phyloP scores from a whole-genome alignment of 2,888 invertebrate genomes.

The Tanypteryx hageni region DNA sequence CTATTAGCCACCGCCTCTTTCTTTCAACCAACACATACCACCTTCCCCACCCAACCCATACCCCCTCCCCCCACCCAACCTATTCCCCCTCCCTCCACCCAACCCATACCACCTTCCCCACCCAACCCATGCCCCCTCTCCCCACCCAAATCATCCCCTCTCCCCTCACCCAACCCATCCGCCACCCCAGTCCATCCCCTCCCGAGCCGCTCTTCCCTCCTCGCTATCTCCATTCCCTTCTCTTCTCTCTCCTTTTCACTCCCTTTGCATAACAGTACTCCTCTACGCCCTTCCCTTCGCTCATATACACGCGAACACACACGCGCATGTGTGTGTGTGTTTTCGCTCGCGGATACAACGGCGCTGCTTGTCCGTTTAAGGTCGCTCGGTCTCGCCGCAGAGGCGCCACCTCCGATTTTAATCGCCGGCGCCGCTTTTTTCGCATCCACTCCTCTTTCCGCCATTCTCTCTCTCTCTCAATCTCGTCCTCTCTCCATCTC shows the following conservation, averaged over 20 bases:
- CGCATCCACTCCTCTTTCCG: background rate
- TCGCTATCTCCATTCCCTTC: too few species aligned
- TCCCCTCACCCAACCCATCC: background rate
- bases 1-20: background rate
- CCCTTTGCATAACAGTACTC: background rate
- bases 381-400: slow-evolving; percentile 31
- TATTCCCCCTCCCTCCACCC: background rate
- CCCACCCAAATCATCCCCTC: too few species aligned
- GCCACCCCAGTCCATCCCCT: background rate
- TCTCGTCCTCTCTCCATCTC: background rate
- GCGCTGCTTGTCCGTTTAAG: background rate
- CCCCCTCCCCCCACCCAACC: background rate
- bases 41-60: background rate
- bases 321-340: too few species aligned
- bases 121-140: background rate
- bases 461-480: background rate
- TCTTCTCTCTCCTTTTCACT: background rate
- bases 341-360: background rate
- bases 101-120: background rate
- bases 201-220: too few species aligned
- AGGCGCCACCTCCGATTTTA: slow-evolving; percentile 53
- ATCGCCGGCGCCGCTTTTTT: slow-evolving; percentile 22
- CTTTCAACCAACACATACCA: background rate
- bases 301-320: too few species aligned
- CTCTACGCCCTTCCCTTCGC: background rate